Conservation (phyloP, 1,140 invertebrate species). For the Hyles vespertilio region DNA sequence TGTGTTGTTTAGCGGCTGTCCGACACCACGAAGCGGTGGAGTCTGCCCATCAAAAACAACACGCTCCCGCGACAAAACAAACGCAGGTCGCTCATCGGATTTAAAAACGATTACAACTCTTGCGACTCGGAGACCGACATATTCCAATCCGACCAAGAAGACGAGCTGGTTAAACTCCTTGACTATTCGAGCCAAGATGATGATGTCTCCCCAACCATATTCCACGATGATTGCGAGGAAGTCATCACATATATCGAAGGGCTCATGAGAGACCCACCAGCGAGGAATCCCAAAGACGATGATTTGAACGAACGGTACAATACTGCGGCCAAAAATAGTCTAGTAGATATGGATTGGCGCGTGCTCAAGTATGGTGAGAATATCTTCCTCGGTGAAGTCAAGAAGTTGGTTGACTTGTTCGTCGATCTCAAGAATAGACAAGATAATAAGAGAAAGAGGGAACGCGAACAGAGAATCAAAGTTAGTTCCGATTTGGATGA, state of each 20-base stretch:
- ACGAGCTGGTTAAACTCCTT: conserved; percentile 82
- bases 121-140: conserved; percentile 84
- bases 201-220: conserved; percentile 64
- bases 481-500: conserved; percentile 56
- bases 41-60: conserved; percentile 58
- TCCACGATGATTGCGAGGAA: conserved; percentile 66
- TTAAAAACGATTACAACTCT: conserved; percentile 53
- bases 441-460: conserved; percentile 47
- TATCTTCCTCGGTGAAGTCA: conserved; percentile 65
- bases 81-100: conserved; percentile 38
- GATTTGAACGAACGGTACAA: conserved; percentile 57
- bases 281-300: conserved; percentile 40
- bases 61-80: conserved; percentile 40
- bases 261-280: conserved; percentile 37
- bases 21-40: conserved; percentile 65
- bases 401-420: conserved; percentile 59
- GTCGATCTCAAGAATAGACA: conserved; percentile 40
- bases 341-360: conserved; percentile 70
- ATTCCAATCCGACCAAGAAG: conserved; percentile 88
- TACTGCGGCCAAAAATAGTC: conserved; percentile 51
- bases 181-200: conserved; percentile 74
- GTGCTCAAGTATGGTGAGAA: conserved; percentile 71
- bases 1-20: conserved; percentile 55
- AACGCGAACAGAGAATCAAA: conserved; percentile 35
- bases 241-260: conserved; percentile 58